Percentiles rank a stretch among this genome's conserved stretches.
These are phyloP conservation scores for Callinectes sapidus DNA, from an alignment of 2,888 invertebrate species.

Conservation along the genomic window DNA sequence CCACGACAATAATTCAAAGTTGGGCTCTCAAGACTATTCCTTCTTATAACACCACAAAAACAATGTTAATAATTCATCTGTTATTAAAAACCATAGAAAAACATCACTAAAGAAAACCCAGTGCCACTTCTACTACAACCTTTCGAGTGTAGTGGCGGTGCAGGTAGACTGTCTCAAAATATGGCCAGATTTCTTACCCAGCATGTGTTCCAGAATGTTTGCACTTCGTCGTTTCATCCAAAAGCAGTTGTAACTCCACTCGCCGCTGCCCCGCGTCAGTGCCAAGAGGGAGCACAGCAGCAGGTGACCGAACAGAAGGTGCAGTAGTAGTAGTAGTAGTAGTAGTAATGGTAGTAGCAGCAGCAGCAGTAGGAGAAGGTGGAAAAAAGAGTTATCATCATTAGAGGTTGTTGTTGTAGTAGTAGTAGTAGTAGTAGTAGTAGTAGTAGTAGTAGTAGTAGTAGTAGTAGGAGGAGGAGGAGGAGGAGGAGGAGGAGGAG, in stretches of 20 bases:
- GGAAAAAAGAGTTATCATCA: not conserved
- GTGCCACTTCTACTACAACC: no score
- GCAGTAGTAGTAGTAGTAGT: not conserved
- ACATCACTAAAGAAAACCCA: no score
- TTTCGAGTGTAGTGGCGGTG: no score
- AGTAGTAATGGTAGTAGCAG: not conserved
- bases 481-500: not conserved
- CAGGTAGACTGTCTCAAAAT: no score
- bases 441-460: not conserved
- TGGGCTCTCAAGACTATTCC: no score
- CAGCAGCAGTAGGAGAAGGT: not conserved
- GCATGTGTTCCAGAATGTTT: slow-evolving; percentile 81
- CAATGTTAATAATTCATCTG: no score
- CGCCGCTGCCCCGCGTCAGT: slow-evolving; percentile 76
- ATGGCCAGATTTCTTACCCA: slow-evolving; percentile 75
- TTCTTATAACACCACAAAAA: no score
- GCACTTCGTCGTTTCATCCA: slow-evolving; percentile 80
- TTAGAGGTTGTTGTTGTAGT: not conserved
- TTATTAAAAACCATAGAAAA: no score
- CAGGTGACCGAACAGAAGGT: not conserved
- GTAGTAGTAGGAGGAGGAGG: not conserved
- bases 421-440: not conserved
- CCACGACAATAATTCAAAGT: no score
- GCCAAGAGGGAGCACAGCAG: not conserved
- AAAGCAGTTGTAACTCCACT: slow-evolving; percentile 81